Conservation (phyloP, 2,113 vertebrate genomes). For the Butorides virescens region DNA sequence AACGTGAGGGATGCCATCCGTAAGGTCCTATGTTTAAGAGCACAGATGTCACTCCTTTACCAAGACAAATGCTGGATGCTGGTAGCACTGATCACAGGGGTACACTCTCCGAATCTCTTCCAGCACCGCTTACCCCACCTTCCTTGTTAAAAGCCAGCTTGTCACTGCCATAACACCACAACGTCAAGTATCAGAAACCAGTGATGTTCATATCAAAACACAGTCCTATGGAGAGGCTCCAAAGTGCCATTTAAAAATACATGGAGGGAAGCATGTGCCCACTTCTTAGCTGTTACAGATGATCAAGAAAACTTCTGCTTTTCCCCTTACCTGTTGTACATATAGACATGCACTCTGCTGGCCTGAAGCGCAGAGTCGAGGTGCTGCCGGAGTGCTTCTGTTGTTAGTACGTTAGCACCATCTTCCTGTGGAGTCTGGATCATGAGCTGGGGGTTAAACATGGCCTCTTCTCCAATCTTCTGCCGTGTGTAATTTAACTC, state of each 20-base stretch:
- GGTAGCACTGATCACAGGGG: background rate
- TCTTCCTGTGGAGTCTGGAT: constrained; percentile 96
- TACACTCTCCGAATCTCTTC: background rate
- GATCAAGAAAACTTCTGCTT: background rate
- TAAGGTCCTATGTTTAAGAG: background rate
- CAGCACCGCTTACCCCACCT: background rate
- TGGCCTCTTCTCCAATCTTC: constrained; percentile 98
- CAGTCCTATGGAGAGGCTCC: background rate
- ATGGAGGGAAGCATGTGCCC: rapidly evolving
- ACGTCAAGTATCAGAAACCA: background rate
- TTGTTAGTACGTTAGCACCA: constrained; percentile 89
- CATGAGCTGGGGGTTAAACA: constrained; percentile 99
- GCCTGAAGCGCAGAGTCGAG: constrained; percentile 93
- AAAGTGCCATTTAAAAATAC: background rate
- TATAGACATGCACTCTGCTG: constrained; percentile 94
- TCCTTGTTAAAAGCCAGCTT: background rate
- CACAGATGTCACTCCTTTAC: background rate
- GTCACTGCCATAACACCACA: background rate
- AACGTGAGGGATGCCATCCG: background rate
- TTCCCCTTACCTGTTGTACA: constrained; percentile 91
- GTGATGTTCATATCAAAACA: background rate
- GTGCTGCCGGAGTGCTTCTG: constrained; percentile 92
- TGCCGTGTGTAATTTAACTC: constrained; percentile 97
- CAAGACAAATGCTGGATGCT: background rate
- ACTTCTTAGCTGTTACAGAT: background rate